Evolutionary conservation across 2,888 invertebrate genomes (phyloP), one percentile per base, ranked within the genome.

Genomic region (Eupithecia subumbrata): DNA sequence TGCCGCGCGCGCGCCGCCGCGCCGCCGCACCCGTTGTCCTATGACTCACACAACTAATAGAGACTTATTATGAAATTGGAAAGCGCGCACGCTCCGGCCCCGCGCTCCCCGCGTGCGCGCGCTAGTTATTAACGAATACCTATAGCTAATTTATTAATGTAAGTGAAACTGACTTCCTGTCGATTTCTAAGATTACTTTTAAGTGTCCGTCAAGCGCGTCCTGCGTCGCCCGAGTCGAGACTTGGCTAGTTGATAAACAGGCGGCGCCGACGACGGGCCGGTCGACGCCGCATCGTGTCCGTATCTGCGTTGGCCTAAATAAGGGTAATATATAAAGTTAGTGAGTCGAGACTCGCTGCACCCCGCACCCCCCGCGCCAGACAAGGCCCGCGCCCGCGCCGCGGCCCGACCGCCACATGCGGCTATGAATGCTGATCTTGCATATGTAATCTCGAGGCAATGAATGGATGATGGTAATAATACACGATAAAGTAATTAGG

Each of bases 161-260:
- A 93, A 92, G 93, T 91, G 90, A 92, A 92, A 92, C 90, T 92
- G 93, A 94, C 93, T 93, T 93, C 94, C 94, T 93, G 91, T 92
- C 91, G 92, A 91, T 91, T 91, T 90, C 90, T 92, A 92, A 91
- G 92, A 87, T 90, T 90, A 89, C 87, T 84, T 84, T 68, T 87
- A 85, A 87, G 89, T 87, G 88, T 85, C 81, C 81, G 83, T 68
- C 82, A 84, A 82, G 82, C 78, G 82, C 78, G 82, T 83, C 73
- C 80, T 81, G 79, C 80, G 80, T 84, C 86, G 82, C 83, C 85
- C 84, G 83, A 85, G 84, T 83, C 81, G 81, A 82, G 22, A 85
- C 83, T 43, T 87, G 85, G 86, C 87, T 90, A 92, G 91, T 87
- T 90, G 89, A 90, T 88, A 87, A 90, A 90, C 88, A 88, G 85